Evolutionary conservation across 2,888 invertebrate species (phyloP).

Genomic region (Biston betularia): DNA sequence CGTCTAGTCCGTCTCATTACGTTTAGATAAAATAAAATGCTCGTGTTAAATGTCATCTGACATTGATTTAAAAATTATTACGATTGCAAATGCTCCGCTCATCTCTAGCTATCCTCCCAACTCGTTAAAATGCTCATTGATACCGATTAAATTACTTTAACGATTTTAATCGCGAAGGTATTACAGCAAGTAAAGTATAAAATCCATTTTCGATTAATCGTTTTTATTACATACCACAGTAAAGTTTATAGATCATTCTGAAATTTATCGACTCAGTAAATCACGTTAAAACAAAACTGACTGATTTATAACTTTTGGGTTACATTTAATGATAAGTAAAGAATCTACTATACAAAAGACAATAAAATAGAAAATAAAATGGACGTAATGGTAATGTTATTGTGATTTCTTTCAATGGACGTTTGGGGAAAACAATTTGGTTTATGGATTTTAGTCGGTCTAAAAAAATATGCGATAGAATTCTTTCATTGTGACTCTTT

Average conservation of each 20-base stretch:
- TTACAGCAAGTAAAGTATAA: background rate
- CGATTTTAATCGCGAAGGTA: background rate
- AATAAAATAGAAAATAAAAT: constrained; percentile 50
- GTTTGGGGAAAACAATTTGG: background rate
- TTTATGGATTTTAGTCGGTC: constrained; percentile 4
- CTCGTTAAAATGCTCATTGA: background rate
- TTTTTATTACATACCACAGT: constrained; percentile 47
- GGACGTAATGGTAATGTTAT: constrained; percentile 37
- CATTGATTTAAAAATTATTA: too few species aligned
- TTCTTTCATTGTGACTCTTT: background rate
- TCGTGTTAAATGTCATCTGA: too few species aligned
- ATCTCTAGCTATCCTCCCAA: background rate
- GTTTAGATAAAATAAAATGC: too few species aligned
- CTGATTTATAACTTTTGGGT: constrained; percentile 47
- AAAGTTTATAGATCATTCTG: constrained; percentile 51
- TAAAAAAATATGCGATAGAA: background rate
- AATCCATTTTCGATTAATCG: constrained; percentile 17
- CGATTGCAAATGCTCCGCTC: too few species aligned
- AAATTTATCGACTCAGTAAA: constrained; percentile 52
- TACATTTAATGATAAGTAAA: constrained; percentile 55
- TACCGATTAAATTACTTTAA: too few species aligned
- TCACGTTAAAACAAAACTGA: constrained; percentile 49
- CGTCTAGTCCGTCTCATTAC: too few species aligned
- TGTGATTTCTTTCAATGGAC: constrained; percentile 12
- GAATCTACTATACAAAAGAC: constrained; percentile 45